Conservation (phyloP, 2,113 vertebrate species). For the Podiceps cristatus region DNA sequence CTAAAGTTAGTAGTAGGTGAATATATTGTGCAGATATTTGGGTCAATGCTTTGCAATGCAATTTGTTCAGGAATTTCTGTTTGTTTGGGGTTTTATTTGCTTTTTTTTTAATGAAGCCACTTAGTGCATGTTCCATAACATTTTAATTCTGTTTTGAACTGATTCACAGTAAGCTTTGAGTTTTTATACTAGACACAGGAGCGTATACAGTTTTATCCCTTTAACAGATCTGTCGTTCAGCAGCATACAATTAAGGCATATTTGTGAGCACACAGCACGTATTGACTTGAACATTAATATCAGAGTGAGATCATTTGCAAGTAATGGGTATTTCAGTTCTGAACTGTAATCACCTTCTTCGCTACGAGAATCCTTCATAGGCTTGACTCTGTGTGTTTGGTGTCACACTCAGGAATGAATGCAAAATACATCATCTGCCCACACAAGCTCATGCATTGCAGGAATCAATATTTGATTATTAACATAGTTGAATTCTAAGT, state of each 20-base stretch:
- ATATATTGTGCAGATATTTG: neutral
- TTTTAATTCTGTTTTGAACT: neutral
- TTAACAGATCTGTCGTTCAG: neutral
- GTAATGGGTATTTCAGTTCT: neutral
- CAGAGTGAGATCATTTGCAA: conserved; percentile 23
- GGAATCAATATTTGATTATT: conserved; percentile 29
- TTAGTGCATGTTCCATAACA: neutral
- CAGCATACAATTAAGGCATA: neutral
- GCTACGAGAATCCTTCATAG: neutral
- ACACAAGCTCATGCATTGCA: neutral
- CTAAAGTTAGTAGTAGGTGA: neutral
- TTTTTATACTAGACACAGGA: neutral
- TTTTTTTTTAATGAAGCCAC: neutral
- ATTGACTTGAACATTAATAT: neutral
- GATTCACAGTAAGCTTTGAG: neutral
- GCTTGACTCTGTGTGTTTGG: neutral
- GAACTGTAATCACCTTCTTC: neutral
- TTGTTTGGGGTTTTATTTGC: neutral
- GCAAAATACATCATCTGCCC: neutral
- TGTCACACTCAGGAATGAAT: neutral
- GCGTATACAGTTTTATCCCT: neutral
- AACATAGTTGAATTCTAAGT: neutral
- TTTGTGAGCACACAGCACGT: neutral
- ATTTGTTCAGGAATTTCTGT: neutral
- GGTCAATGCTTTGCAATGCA: neutral